Evolutionary conservation across 1,140 invertebrate species (phyloP), one percentile per base, ranked within the genome.

Genomic region (Paraescarpia echinospica): DNA sequence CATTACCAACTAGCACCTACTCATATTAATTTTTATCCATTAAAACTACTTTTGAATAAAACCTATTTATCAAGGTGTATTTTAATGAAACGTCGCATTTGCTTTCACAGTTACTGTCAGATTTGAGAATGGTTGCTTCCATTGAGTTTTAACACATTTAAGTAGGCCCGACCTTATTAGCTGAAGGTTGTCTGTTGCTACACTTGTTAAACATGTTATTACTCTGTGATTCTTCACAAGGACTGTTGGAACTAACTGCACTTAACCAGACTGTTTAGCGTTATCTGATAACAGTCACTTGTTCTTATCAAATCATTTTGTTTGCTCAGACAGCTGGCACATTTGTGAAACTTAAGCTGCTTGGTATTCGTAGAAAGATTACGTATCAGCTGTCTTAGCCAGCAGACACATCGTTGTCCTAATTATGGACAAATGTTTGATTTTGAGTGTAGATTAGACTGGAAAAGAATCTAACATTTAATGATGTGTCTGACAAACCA

Each of bases 251-350:
- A 33, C 27, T 94, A 12, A 27, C 27, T 5, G 35, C 59, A 77
- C 59, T 31, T 91, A 51, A 14, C 31, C 27, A 51, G 89, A 6
- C n/a, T 34, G 41, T 0, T 33, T 31, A 89, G 22, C 33, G 31
- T 35, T 89, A 89, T 33, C 41, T 33, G 1, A 35, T 34, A 92
- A 89, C 6, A 34, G 92, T 94, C 48, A 77, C 93, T 89, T 91
- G 95, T 34, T 94, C 95, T 92, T 93, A 95, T 91, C 31, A 89
- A 77, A 27, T 22, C 14, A 77, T 31, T 77, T 77, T 77, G 22
- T 77, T 77, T 77, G 22, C 59, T 77, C 59, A 12, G 59, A 77
- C 22, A 18, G 14, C 59, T 77, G 1, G 59, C 8, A 77, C 41
- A 41, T 41, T 41, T 41, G 41, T 41, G 41, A 41, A 41, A 6